These are phyloP conservation scores for Odontocolon sp. DNA, from an alignment of 2,888 invertebrate genomes.

Conservation along the genomic window DNA sequence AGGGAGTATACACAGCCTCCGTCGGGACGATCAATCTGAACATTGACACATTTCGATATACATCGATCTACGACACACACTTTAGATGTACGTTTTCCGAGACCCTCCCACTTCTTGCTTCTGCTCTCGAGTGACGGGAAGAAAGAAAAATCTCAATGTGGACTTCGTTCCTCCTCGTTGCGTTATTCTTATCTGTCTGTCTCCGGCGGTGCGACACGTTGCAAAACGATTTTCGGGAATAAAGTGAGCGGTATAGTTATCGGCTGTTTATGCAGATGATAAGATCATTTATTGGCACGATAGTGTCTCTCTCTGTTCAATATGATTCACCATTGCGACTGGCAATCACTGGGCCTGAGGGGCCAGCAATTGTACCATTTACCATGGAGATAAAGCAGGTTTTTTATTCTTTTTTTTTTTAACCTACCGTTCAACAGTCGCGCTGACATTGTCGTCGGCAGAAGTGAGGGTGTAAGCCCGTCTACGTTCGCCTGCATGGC, in stretches of 20 bases:
- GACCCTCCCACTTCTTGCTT: too few species aligned
- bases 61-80: constrained; percentile 15
- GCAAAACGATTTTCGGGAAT: background rate
- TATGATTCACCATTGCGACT: too few species aligned
- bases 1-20: constrained; percentile 10
- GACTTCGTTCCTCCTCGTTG: background rate
- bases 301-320: too few species aligned
- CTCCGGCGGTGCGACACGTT: too few species aligned
- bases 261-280: too few species aligned
- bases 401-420: background rate
- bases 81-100: background rate
- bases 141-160: background rate
- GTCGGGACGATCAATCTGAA: constrained; percentile 48
- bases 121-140: too few species aligned
- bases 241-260: background rate
- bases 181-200: background rate
- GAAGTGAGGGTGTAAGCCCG: constrained; percentile 25
- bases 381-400: background rate
- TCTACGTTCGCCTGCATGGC: background rate
- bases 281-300: too few species aligned
- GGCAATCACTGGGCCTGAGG: too few species aligned
- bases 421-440: constrained; percentile 44
- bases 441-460: constrained; percentile 49
- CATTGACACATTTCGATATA: constrained; percentile 42
- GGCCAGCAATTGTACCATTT: too few species aligned